phyloP scores from a whole-genome alignment of 2,888 invertebrate genomes.

The Drosophila melanosoma region DNA sequence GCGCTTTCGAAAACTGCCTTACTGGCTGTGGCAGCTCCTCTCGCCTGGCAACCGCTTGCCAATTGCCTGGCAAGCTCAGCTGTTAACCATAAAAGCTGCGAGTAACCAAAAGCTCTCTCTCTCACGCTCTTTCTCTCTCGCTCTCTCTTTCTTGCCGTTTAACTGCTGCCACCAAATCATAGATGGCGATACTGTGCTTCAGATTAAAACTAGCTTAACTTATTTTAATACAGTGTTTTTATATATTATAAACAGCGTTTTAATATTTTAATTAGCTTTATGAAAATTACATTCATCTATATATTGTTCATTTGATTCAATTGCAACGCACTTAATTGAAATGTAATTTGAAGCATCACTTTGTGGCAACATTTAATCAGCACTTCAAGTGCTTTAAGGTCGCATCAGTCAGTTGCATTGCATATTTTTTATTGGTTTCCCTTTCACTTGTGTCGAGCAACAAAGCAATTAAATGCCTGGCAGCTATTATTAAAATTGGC shows the following conservation, averaged over 20 bases:
- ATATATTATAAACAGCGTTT: too few species aligned
- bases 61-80: slow-evolving; percentile 62
- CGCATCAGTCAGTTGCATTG: slow-evolving; percentile 8
- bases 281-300: neutral
- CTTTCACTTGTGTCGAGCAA: slow-evolving; percentile 13
- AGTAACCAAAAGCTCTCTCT: slow-evolving; percentile 42
- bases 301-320: neutral
- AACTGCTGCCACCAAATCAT: slow-evolving; percentile 13
- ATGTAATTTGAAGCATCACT: neutral
- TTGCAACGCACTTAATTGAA: neutral
- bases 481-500: slow-evolving; percentile 13
- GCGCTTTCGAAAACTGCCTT: slow-evolving; percentile 51
- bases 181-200: slow-evolving; percentile 53
- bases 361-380: slow-evolving; percentile 1
- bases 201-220: neutral
- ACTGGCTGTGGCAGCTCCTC: slow-evolving; percentile 39
- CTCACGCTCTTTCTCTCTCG: slow-evolving; percentile 6
- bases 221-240: neutral
- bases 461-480: slow-evolving; percentile 23
- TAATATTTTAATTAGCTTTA: neutral
- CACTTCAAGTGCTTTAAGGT: neutral
- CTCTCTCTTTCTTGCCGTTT: neutral
- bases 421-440: neutral
- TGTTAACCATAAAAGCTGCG: slow-evolving; percentile 50
- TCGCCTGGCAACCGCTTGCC: slow-evolving; percentile 52